A percentile compares a stretch with the other conserved stretches of the same genome.
These are phyloP conservation scores for Calypte anna DNA, from an alignment of 2,113 vertebrate genomes.

Conservation along the genomic window DNA sequence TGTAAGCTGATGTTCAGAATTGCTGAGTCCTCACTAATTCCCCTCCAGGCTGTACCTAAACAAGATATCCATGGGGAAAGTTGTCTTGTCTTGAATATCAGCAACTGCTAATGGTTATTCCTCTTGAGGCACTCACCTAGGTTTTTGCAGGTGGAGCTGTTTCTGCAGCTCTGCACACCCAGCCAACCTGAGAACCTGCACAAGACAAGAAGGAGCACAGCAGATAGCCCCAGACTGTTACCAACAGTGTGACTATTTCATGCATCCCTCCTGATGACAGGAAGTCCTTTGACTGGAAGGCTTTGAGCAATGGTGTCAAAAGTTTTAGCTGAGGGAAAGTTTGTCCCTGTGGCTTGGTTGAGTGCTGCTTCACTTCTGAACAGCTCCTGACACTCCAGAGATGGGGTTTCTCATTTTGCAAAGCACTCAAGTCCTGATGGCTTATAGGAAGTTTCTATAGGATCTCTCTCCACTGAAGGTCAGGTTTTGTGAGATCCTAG, in stretches of 20 bases:
- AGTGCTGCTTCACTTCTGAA: not conserved
- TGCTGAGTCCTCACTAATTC: slow-evolving; percentile 38
- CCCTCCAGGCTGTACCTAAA: slow-evolving; percentile 9
- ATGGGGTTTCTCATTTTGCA: not conserved
- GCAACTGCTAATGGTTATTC: not conserved
- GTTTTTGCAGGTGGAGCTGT: not conserved
- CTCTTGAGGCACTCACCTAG: not conserved
- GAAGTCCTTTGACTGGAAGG: not conserved
- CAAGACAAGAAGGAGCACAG: not conserved
- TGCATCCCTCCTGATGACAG: not conserved
- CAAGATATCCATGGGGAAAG: not conserved
- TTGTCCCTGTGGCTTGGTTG: not conserved
- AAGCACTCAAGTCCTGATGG: not conserved
- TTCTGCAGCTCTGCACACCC: not conserved
- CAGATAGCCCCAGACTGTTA: not conserved
- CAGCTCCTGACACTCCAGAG: not conserved
- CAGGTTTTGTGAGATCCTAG: not conserved
- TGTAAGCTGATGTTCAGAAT: slow-evolving; percentile 3
- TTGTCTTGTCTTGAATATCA: not conserved
- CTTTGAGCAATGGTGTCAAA: not conserved
- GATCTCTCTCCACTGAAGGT: not conserved
- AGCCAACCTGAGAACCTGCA: not conserved
- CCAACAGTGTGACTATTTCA: not conserved
- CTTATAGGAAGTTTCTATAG: not conserved
- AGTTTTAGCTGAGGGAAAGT: not conserved